Evolutionary conservation across 2,888 invertebrate species (phyloP), one percentile per base, ranked within the genome.

Genomic region (Epinotia bilunana): DNA sequence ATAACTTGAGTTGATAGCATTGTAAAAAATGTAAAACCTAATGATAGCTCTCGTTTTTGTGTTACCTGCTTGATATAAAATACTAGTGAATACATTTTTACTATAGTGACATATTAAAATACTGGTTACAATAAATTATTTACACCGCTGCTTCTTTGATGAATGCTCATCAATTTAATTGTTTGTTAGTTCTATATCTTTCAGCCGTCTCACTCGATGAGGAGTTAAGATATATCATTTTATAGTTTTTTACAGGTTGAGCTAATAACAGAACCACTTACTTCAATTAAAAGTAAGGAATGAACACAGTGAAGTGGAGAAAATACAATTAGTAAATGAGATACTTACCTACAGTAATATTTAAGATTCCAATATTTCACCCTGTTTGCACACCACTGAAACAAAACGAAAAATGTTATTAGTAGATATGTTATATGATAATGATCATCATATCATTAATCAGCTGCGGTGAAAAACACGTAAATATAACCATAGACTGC

Each of bases 311-410:
- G 57, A 18, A 20, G n/a, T 61, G 39, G n/a, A n/a, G 16, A 16
- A n/a, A 53, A 53, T 12, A 11, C 11, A 53, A 43, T 43, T 4
- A 18, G 6, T 65, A 62, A 39, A 33, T 20, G 6, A 0, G n/a
- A 18, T 64, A 74, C 74, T 74, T 71, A 74, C 74, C 71, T 71
- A 74, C 74, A 57, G 58, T 58, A 18, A 20, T 39, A 49, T 39
- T 69, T 65, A 5, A 39, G 64, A 70, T 64, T 74, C 70, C 65
- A 71, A 74, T 60, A 16, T n/a, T 13, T 4, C 18, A 65, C 71
- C 65, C 60, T 70, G 28, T 57, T 20, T 64, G 70, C 70, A 70
- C 74, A 43, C 53, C 70, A 65, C 74, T 74, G 74, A 53, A 74
- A 74, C 71, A 74, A 74, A 71, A 53, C 49, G 11, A 53, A 6